phyloP scores from a whole-genome alignment of 1,140 invertebrate genomes.

The Phymorhynchus buccinoides region DNA sequence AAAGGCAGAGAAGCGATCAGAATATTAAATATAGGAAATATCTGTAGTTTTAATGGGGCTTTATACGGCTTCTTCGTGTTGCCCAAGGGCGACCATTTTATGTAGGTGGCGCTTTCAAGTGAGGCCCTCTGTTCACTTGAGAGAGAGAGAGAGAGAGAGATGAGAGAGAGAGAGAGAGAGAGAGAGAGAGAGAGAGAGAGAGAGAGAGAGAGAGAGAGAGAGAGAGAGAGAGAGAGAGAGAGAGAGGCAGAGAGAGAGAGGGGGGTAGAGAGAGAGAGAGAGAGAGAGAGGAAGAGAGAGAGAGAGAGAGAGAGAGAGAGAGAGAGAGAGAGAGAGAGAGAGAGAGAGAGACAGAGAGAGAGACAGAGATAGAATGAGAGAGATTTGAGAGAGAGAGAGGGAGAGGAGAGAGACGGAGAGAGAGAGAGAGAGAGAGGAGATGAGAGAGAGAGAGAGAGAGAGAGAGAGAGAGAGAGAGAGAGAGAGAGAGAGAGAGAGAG shows the following conservation, averaged over 20 bases:
- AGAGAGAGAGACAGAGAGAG: too few relatives aligned
- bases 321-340: not conserved
- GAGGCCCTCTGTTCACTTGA: too few relatives aligned
- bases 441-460: too few relatives aligned
- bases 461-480: conserved; percentile 17
- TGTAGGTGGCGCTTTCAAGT: too few relatives aligned
- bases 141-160: not conserved
- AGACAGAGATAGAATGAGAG: too few relatives aligned
- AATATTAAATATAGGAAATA: too few relatives aligned
- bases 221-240: conserved; percentile 11
- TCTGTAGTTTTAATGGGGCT: too few relatives aligned
- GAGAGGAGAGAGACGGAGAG: not conserved
- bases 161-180: not conserved
- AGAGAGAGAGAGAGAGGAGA: not conserved
- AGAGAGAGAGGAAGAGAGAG: not conserved
- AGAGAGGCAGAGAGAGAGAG: not conserved
- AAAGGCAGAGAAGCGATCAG: too few relatives aligned
- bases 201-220: not conserved
- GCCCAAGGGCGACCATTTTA: too few relatives aligned
- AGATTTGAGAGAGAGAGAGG: not conserved
- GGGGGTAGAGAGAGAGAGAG: not conserved
- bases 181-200: too few relatives aligned
- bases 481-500: not conserved
- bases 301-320: not conserved
- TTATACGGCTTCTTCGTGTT: too few relatives aligned